Percentiles rank a stretch among this genome's conserved stretches.
Conservation (phyloP, 2,113 vertebrate genomes). For the Pelmatolapia mariae region DNA sequence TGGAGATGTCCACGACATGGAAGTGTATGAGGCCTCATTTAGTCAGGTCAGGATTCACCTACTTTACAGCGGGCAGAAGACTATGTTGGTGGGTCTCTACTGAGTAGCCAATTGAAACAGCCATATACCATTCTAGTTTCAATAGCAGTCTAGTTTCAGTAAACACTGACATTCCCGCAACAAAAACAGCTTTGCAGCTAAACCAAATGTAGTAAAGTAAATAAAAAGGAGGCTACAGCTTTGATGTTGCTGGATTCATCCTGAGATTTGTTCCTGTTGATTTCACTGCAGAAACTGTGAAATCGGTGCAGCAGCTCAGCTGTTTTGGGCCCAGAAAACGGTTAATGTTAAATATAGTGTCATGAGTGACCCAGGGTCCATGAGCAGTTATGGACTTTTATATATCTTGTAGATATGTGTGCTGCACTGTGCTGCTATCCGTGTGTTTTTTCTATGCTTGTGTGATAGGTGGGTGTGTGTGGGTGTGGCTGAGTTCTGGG, state of each 20-base stretch:
- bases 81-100: not conserved
- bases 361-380: not conserved
- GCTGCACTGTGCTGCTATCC: not conserved
- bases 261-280: not conserved
- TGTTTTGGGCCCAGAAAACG: not conserved
- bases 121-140: rapidly evolving
- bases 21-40: not conserved
- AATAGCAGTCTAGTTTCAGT: not conserved
- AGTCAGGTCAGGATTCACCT: not conserved
- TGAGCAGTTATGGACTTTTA: not conserved
- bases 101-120: not conserved
- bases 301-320: not conserved
- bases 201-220: not conserved
- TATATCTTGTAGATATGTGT: not conserved
- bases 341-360: not conserved
- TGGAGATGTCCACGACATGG: rapidly evolving
- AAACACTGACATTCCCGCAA: not conserved
- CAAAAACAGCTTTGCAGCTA: not conserved
- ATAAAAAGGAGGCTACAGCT: not conserved
- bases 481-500: not conserved
- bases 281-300: not conserved
- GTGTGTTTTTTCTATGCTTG: not conserved
- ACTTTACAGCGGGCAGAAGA: not conserved
- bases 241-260: not conserved
- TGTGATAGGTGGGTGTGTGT: not conserved